Evolutionary conservation across 2,797 vertebrate genomes (phyloP), one percentile per base, ranked within the genome.

Genomic region (Thalassophryne amazonica): DNA sequence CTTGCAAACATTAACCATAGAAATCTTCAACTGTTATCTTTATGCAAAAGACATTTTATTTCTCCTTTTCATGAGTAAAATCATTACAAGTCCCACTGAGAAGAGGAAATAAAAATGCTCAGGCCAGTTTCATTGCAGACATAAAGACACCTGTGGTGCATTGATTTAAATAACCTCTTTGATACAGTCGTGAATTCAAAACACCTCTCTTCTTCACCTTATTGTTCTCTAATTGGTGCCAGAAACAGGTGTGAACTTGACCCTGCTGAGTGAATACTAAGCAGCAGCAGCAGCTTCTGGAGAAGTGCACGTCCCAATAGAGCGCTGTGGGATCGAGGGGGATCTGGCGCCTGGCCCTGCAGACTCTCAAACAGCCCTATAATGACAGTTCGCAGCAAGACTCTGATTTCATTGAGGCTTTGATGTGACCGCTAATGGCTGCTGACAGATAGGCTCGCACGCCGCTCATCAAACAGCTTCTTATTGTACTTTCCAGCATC

Each of bases 391-490:
- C 74, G 82, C 68, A 73, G 80, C 72, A 66, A 76, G 67, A 70
- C 72, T 73, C 71, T 83, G 83, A 84, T 90, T 86, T 83, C 75
- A 81, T 87, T 77, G 73, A 77, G 60, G 67, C 81, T 89, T 85
- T 86, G 81, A 89, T 86, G 81, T 80, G 76, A 70, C 75, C 70
- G 33, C 61, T 89, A 88, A 89, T 88, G 69, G 80, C 80, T 62
- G 65, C 78, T 85, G 78, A 90, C 77, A 84, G 85, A 85, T 71
- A 72, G 58, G 62, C 76, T 78, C 60, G 62, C 60, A 59, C 63
- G 33, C 50, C 4, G 18, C 71, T 74, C 59, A 69, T 78, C 68
- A 39, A 27, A 13, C 23, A 41, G 49, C 50, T 33, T 52, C 67
- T 76, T 68, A 78, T 69, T 69, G 69, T 72, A 55, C 72, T 77